These are phyloP conservation scores for Thamnophis sirtalis DNA, from an alignment of 2,113 vertebrate genomes.

Conservation along the genomic window DNA sequence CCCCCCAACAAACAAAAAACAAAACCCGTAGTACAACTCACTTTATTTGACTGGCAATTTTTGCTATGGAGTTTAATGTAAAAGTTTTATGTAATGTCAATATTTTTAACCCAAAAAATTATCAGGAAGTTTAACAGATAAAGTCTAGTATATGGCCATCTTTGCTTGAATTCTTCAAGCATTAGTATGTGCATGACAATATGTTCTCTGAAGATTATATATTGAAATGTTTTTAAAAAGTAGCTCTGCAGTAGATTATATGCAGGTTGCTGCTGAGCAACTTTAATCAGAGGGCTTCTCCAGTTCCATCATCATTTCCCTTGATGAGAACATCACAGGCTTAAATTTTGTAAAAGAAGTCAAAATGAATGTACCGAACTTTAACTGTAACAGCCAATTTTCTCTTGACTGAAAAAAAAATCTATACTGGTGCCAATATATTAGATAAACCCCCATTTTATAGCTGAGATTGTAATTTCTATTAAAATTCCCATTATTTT, in stretches of 20 bases:
- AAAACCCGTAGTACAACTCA: not conserved
- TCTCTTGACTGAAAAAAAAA: conserved; percentile 58
- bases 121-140: conserved; percentile 37
- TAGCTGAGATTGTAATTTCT: conserved; percentile 47
- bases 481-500: conserved; percentile 60
- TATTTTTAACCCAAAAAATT: conserved; percentile 16
- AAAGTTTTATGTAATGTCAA: conserved; percentile 45
- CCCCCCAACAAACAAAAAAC: too few species aligned
- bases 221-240: conserved; percentile 65
- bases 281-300: conserved; percentile 69
- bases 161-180: conserved; percentile 32
- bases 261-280: conserved; percentile 64
- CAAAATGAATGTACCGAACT: conserved; percentile 45
- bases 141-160: conserved; percentile 14
- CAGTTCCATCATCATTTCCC: conserved; percentile 69
- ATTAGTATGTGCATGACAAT: conserved; percentile 53
- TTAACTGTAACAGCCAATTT: conserved; percentile 67
- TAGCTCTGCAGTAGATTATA: conserved; percentile 63
- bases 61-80: not conserved
- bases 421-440: conserved; percentile 58
- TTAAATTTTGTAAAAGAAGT: conserved; percentile 67
- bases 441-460: conserved; percentile 60
- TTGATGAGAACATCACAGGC: conserved; percentile 67
- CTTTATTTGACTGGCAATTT: conserved; percentile 32
- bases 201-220: conserved; percentile 42